Evolutionary conservation across 1,140 invertebrate species (phyloP), one percentile per base, ranked within the genome.

Genomic region (Scaptodrosophila lebanonensis): DNA sequence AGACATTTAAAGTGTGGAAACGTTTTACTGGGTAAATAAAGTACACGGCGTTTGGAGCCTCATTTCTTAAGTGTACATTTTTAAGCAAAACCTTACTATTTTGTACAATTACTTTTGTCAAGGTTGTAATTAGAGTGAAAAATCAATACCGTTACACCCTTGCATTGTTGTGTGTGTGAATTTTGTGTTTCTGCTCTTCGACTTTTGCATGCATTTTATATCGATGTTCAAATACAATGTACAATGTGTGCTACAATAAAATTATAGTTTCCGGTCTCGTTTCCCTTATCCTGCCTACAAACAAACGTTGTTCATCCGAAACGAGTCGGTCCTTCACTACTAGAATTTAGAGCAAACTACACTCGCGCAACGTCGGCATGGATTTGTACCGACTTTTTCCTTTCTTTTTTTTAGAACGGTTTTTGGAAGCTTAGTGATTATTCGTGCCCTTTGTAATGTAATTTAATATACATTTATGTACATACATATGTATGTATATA

Each of bases 91-190:
- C n/a, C n/a, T n/a, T n/a, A n/a, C n/a, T n/a, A n/a, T n/a, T n/a
- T n/a, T n/a, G n/a, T n/a, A n/a, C n/a, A n/a, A n/a, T n/a, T n/a
- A n/a, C n/a, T n/a, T n/a, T n/a, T n/a, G n/a, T n/a, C n/a, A n/a
- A n/a, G n/a, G 22, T 8, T 25, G 3, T 25, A 35, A 2, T 59
- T 51, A 15, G 48, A 65, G 56, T 54, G 57, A 66, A 66, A 66
- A 66, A 66, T 66, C 62, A 66, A 66, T 60, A 65, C 48, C 61
- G 61, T 65, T 61, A 50, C 49, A 62, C 53, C 53, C 44, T 57
- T 57, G 57, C n/a, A 38, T 8, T 30, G 57, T 58, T 57, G 52
- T 62, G 56, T 29, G 56, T 56, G 59, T 62, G 32, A 52, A 30
- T 52, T 60, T 49, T 38, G 13, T 35, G 13, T 43, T 29, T 54